phyloP scores from a whole-genome alignment of 2,113 vertebrate genomes.

The Ceyx cyanopectus region DNA sequence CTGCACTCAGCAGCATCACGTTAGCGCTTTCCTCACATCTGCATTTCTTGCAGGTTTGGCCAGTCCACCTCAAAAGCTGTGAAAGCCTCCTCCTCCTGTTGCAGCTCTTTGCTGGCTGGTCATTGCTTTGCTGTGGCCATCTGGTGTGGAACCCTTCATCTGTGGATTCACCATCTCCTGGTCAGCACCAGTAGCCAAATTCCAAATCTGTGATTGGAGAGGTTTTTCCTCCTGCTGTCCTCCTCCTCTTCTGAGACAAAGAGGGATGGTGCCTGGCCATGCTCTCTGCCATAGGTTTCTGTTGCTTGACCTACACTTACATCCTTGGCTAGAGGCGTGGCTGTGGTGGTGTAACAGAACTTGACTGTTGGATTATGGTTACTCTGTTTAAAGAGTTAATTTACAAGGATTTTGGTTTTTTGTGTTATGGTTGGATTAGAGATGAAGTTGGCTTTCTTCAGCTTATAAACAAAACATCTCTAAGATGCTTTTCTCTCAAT shows the following conservation, averaged over 20 bases:
- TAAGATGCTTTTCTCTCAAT: not conserved
- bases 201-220: not conserved
- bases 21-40: not conserved
- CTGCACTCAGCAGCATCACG: not conserved
- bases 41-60: not conserved
- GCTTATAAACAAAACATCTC: not conserved
- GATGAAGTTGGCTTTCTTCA: not conserved
- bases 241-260: not conserved
- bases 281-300: not conserved
- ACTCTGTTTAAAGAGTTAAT: not conserved
- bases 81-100: not conserved
- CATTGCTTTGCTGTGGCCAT: not conserved
- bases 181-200: not conserved
- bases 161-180: not conserved
- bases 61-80: not conserved
- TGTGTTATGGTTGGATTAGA: not conserved
- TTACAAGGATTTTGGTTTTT: not conserved
- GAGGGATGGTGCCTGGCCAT: not conserved
- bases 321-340: not conserved
- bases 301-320: not conserved
- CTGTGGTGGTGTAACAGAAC: not conserved
- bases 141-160: not conserved
- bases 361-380: not conserved
- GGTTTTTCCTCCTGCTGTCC: not conserved
- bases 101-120: not conserved